Conservation (phyloP, 2,797 vertebrate genomes). For the Coracias cyanogaster region DNA sequence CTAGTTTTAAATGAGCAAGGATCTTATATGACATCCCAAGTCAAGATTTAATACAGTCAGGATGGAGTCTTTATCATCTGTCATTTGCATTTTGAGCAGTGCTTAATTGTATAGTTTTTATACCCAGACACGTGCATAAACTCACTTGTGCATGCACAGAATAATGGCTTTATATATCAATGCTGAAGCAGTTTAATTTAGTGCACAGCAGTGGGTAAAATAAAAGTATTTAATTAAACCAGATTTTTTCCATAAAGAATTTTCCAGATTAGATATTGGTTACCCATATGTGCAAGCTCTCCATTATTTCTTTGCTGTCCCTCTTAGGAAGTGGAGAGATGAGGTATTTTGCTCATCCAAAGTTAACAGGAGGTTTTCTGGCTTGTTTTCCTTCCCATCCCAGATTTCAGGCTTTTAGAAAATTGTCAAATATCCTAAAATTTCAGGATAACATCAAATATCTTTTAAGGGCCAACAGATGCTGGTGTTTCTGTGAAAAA, state of each 20-base stretch:
- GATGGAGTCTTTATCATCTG: constrained; percentile 6
- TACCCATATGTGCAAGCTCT: neutral
- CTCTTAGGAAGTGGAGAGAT: accelerated
- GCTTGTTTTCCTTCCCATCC: neutral
- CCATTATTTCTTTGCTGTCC: neutral
- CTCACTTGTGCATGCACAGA: neutral
- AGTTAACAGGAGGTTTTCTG: neutral
- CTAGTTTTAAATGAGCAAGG: neutral
- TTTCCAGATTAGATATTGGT: constrained; percentile 4
- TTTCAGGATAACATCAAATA: neutral
- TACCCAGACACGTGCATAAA: neutral
- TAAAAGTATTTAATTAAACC: constrained; percentile 65
- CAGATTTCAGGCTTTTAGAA: neutral
- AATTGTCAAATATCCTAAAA: neutral
- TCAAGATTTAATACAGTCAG: neutral
- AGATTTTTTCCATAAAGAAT: neutral
- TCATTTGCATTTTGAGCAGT: constrained; percentile 52
- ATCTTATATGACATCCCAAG: neutral
- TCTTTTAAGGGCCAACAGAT: neutral
- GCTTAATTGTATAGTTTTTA: constrained; percentile 31
- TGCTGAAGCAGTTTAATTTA: constrained; percentile 50
- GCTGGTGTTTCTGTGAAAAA: neutral
- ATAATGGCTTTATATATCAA: constrained; percentile 39
- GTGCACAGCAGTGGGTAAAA: constrained; percentile 46
- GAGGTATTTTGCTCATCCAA: neutral